A percentile compares a stretch with the other conserved stretches of the same genome.
Evolutionary conservation across 2,888 invertebrate species (phyloP).

Genomic region (Eupithecia vulgata): DNA sequence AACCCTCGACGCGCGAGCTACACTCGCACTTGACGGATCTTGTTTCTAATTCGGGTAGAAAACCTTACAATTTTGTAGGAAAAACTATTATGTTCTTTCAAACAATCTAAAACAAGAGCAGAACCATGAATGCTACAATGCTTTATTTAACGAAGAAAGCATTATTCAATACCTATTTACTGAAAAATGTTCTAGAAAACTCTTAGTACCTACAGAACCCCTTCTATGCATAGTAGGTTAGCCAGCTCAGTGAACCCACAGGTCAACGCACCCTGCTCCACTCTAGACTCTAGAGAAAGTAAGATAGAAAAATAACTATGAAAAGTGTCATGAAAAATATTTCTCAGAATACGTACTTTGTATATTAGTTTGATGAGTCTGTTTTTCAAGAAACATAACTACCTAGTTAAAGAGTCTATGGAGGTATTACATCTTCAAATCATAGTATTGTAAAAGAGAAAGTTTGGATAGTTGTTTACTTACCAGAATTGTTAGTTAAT

Average conservation of each 20-base stretch:
- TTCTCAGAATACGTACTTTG: not conserved
- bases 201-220: slow-evolving; percentile 56
- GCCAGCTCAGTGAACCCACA: slow-evolving; percentile 1
- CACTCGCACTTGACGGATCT: too few species aligned
- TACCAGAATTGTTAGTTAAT: not conserved
- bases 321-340: slow-evolving; percentile 21
- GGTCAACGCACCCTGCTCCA: slow-evolving; percentile 51
- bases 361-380: not conserved
- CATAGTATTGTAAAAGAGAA: not conserved
- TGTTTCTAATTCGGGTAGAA: too few species aligned
- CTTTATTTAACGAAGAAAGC: not conserved
- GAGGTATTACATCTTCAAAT: not conserved
- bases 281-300: slow-evolving; percentile 42
- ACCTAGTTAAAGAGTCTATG: too few species aligned
- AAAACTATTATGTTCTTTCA: not conserved
- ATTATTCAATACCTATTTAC: slow-evolving; percentile 7
- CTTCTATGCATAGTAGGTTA: slow-evolving; percentile 24
- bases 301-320: slow-evolving; percentile 57
- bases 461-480: not conserved
- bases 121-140: not conserved
- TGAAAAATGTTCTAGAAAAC: slow-evolving; percentile 49
- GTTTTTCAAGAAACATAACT: not conserved
- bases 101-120: not conserved
- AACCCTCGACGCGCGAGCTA: too few species aligned
- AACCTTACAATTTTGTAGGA: not conserved